phyloP scores from a whole-genome alignment of 2,797 vertebrate species.

The Pangasius mekongensis region DNA sequence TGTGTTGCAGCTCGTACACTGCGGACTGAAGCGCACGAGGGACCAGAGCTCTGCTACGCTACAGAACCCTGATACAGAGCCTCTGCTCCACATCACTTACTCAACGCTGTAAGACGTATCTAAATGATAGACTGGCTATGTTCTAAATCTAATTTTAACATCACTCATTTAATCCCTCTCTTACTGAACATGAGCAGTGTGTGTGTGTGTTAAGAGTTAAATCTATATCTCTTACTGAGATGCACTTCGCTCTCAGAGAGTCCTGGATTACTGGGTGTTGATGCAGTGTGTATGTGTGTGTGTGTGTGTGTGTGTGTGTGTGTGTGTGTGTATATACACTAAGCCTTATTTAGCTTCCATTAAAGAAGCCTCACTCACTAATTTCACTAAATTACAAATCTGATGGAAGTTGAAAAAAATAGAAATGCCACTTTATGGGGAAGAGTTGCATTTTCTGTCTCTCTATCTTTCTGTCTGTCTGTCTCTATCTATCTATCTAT shows the following conservation, averaged over 20 bases:
- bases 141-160: constrained; percentile 15
- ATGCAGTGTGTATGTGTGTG: not conserved
- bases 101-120: not conserved
- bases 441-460: not conserved
- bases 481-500: not conserved
- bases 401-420: constrained; percentile 6
- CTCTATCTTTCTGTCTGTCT: not conserved
- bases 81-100: not conserved
- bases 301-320: not conserved
- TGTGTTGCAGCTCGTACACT: not conserved
- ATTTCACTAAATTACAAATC: constrained; percentile 15
- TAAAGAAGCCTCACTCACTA: not conserved
- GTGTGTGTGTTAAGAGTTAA: not conserved
- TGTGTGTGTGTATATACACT: not conserved
- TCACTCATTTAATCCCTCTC: constrained; percentile 3
- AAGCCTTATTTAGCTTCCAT: constrained; percentile 23
- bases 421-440: not conserved
- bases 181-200: not conserved
- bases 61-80: not conserved
- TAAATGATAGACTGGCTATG: constrained; percentile 6
- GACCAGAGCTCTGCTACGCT: not conserved
- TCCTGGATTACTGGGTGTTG: too few relatives aligned
- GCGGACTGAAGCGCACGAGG: not conserved
- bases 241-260: too few relatives aligned
- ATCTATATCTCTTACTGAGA: too few relatives aligned